A percentile compares a stretch with the other conserved stretches of the same genome.
Conservation (phyloP, 2,888 invertebrate genomes). For the Leptopilina drosophilae region DNA sequence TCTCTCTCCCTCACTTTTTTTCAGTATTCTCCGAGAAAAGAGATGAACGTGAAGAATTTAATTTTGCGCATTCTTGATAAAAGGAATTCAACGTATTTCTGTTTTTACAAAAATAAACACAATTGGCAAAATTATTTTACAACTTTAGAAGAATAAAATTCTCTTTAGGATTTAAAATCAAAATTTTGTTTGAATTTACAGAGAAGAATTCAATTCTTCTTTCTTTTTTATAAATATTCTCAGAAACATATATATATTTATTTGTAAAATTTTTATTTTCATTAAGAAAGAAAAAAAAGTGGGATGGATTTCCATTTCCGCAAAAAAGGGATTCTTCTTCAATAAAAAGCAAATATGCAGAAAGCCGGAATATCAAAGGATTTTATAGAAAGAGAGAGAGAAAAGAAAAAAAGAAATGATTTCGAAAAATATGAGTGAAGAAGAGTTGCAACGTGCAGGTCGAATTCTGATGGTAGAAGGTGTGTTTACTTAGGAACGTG, state of each 20-base stretch:
- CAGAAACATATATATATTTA: no score
- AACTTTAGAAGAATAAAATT: no score
- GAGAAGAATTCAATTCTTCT: no score
- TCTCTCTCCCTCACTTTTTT: neutral
- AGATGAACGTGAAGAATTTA: neutral
- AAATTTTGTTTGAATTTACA: no score
- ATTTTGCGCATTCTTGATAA: neutral
- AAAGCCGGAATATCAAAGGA: constrained; percentile 28
- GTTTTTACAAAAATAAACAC: no score
- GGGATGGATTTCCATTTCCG: neutral
- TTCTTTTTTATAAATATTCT: no score
- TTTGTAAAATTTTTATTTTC: neutral
- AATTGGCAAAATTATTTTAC: no score
- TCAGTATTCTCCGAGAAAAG: neutral
- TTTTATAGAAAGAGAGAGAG: neutral
- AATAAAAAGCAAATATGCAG: neutral
- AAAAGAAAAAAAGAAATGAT: neutral
- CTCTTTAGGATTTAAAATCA: no score
- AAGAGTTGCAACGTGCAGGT: constrained; percentile 22
- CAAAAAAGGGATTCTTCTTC: neutral
- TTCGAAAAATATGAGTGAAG: constrained; percentile 29
- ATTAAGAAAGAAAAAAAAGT: neutral
- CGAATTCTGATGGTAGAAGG: constrained; percentile 16
- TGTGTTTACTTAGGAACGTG: constrained; percentile 48
- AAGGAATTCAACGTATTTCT: neutral